Evolutionary conservation across 2,113 vertebrate genomes (phyloP).

Genomic region (Pachycephala philippinensis): DNA sequence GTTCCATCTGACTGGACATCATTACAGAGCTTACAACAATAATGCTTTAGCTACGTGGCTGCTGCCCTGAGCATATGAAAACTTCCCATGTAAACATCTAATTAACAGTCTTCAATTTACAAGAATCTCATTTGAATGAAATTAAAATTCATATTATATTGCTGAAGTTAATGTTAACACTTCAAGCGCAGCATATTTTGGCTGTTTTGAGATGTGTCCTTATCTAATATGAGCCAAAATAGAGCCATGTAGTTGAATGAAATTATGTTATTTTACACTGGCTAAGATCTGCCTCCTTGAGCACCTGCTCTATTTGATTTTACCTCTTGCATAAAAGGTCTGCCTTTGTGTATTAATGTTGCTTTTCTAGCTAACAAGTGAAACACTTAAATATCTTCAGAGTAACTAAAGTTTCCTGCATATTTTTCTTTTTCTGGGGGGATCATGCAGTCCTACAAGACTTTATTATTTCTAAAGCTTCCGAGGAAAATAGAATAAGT

Average conservation of each 20-base stretch:
- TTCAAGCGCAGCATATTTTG: not conserved
- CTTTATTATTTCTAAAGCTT: not conserved
- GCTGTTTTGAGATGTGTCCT: not conserved
- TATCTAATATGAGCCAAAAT: not conserved
- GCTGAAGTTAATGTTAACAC: not conserved
- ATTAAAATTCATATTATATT: constrained; percentile 13
- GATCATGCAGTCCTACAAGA: not conserved
- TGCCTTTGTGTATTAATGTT: not conserved
- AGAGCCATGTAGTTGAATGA: not conserved
- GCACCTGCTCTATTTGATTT: not conserved
- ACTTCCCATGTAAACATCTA: constrained; percentile 41
- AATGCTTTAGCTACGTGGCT: not conserved
- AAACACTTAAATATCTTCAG: not conserved
- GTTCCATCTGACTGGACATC: not conserved
- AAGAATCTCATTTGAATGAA: constrained; percentile 1
- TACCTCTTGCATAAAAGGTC: not conserved
- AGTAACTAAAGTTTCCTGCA: not conserved
- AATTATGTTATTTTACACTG: not conserved
- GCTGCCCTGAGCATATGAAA: not conserved
- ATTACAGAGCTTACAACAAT: not conserved
- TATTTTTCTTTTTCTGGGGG: not conserved
- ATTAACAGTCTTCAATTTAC: constrained; percentile 35
- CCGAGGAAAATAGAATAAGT: not conserved
- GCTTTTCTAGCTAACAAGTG: not conserved
- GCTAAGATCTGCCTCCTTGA: not conserved